A percentile compares a stretch with the other conserved stretches of the same genome.
Evolutionary conservation across 2,888 invertebrate genomes (phyloP).

Genomic region (Amiota mariae): DNA sequence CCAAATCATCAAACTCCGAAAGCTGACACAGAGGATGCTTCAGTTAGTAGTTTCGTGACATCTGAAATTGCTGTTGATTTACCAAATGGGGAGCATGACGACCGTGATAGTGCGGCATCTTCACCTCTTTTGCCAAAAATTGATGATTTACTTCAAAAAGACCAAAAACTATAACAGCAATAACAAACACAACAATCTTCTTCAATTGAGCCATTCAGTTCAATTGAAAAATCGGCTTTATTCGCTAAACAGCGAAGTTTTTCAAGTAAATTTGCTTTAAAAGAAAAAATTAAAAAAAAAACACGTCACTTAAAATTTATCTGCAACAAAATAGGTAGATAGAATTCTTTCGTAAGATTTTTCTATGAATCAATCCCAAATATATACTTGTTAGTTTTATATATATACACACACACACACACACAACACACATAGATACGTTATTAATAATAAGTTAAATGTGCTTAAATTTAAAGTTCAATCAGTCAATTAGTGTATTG

Average conservation of each 20-base stretch:
- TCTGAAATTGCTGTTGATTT: slow-evolving; percentile 61
- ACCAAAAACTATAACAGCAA: slow-evolving; percentile 48
- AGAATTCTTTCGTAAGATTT: background rate
- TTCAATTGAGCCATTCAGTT: background rate
- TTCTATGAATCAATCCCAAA: slow-evolving; percentile 12
- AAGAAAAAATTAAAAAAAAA: background rate
- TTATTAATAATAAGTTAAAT: slow-evolving; percentile 24
- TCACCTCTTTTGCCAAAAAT: slow-evolving; percentile 62
- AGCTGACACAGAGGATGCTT: slow-evolving; percentile 60
- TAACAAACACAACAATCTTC: slow-evolving; percentile 46
- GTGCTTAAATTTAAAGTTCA: slow-evolving; percentile 23
- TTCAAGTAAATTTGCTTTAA: background rate
- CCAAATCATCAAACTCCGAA: slow-evolving; percentile 50
- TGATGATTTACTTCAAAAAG: slow-evolving; percentile 48
- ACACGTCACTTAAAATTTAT: background rate
- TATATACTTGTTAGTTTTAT: background rate
- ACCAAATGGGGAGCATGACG: slow-evolving; percentile 56
- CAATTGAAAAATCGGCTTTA: background rate
- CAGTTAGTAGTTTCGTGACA: slow-evolving; percentile 64
- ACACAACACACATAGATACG: no score
- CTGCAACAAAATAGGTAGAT: no score
- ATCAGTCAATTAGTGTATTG: slow-evolving; percentile 5
- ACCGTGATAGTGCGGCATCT: slow-evolving; percentile 51
- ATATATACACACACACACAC: no score
- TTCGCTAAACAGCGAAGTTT: background rate